Evolutionary conservation across 2,888 invertebrate genomes (phyloP).

Genomic region (Drepana falcataria): DNA sequence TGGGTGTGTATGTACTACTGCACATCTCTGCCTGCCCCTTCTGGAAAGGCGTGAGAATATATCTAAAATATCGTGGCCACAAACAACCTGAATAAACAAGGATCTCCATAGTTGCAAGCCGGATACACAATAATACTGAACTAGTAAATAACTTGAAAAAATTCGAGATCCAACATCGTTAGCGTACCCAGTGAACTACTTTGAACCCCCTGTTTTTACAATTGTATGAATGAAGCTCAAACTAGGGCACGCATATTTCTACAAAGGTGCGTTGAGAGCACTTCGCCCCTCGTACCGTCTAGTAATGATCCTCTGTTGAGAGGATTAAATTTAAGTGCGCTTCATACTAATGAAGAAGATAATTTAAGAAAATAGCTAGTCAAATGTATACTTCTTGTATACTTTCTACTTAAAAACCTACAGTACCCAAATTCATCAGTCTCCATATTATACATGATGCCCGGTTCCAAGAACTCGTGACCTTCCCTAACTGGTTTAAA

Average conservation of each 20-base stretch:
- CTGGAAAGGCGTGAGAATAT: too few species aligned
- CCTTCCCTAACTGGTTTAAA: too few species aligned
- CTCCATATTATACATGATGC: too few species aligned
- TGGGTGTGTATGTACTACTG: too few species aligned
- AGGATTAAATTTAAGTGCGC: slow-evolving; percentile 30
- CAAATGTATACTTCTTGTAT: too few species aligned
- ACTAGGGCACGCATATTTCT: slow-evolving; percentile 58
- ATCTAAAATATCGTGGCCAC: background rate
- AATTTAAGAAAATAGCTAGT: too few species aligned
- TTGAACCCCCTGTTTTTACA: slow-evolving; percentile 23
- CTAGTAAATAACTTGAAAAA: slow-evolving; percentile 3
- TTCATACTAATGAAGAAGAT: slow-evolving; percentile 7
- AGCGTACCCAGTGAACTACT: slow-evolving; percentile 39
- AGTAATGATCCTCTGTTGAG: slow-evolving; percentile 52
- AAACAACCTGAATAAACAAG: too few species aligned
- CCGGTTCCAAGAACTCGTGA: too few species aligned
- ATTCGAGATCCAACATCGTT: slow-evolving; percentile 34
- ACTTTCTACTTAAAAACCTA: too few species aligned
- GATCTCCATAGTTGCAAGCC: background rate
- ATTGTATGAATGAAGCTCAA: slow-evolving; percentile 39
- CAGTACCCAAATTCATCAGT: too few species aligned
- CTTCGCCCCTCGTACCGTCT: slow-evolving; percentile 27
- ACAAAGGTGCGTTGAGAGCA: slow-evolving; percentile 39
- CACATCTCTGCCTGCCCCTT: too few species aligned
- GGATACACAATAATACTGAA: background rate